phyloP scores from a whole-genome alignment of 2,113 vertebrate species.

The Thunnus thynnus region DNA sequence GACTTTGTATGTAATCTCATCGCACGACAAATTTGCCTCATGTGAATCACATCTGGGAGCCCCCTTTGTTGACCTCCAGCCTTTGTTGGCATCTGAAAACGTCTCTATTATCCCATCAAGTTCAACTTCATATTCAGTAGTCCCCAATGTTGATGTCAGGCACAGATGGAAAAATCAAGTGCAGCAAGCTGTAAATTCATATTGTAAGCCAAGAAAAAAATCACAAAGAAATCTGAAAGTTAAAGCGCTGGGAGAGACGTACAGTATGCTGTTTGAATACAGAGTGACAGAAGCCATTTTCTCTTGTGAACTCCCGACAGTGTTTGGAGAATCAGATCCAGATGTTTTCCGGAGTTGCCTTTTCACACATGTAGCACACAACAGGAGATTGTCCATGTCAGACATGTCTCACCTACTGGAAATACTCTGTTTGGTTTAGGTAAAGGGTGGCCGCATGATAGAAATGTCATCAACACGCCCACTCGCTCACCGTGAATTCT shows the following conservation, averaged over 20 bases:
- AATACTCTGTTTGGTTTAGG: no score
- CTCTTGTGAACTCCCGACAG: no score
- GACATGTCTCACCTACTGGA: no score
- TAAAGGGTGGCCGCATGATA: no score
- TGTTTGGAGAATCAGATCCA: no score
- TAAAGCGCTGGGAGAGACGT: background rate
- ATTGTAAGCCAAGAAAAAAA: background rate
- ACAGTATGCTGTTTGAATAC: background rate
- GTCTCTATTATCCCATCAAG: background rate
- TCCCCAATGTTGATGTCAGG: background rate
- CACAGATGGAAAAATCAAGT: slow-evolving; percentile 26
- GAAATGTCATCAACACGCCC: no score
- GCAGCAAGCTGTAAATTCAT: slow-evolving; percentile 27
- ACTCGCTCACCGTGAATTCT: no score
- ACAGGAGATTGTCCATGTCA: no score
- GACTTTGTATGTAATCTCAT: no score
- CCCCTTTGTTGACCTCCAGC: slow-evolving; percentile 3
- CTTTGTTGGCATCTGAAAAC: slow-evolving; percentile 38
- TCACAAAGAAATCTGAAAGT: slow-evolving; percentile 11
- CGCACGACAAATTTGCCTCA: no score
- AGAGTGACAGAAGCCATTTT: background rate
- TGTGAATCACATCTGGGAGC: background rate
- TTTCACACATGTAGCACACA: no score
- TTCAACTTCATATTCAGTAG: background rate
- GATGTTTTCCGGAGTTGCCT: no score